Conservation (phyloP, 2,888 invertebrate genomes). For the Drosophila mettleri region DNA sequence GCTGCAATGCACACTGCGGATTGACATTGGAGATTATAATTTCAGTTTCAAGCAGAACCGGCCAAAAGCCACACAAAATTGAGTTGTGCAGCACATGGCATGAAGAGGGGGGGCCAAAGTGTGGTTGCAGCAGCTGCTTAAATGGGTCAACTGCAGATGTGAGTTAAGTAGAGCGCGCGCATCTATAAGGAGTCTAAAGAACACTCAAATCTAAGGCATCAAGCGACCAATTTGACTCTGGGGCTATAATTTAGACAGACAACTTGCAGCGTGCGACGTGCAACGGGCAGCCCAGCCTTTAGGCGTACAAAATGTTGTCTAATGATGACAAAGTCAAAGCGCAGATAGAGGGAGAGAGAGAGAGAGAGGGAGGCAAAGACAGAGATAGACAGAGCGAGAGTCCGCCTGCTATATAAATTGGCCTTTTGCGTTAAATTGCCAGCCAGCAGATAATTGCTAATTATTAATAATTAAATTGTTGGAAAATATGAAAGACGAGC, state of each 20-base stretch:
- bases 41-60: conserved; percentile 52
- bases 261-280: conserved; percentile 14
- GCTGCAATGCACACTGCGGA: conserved; percentile 21
- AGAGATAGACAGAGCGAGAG: neutral
- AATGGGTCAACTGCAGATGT: conserved; percentile 62
- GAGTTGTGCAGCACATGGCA: conserved; percentile 32
- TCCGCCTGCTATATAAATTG: conserved; percentile 11
- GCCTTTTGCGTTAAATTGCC: conserved; percentile 54
- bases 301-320: conserved; percentile 25
- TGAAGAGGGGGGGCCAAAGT: neutral
- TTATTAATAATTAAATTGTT: conserved; percentile 75
- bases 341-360: neutral
- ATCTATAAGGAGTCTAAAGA: conserved; percentile 25
- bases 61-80: conserved; percentile 39
- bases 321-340: conserved; percentile 20
- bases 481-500: conserved; percentile 54
- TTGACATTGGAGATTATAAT: conserved; percentile 57
- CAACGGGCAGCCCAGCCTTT: conserved; percentile 17
- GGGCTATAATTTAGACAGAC: conserved; percentile 27
- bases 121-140: conserved; percentile 28
- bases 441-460: conserved; percentile 64
- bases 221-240: conserved; percentile 35
- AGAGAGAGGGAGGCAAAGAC: neutral
- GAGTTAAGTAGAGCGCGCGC: conserved; percentile 39
- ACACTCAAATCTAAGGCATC: conserved; percentile 12